phyloP scores from a whole-genome alignment of 2,797 vertebrate species.

The Gambusia yucatana region DNA sequence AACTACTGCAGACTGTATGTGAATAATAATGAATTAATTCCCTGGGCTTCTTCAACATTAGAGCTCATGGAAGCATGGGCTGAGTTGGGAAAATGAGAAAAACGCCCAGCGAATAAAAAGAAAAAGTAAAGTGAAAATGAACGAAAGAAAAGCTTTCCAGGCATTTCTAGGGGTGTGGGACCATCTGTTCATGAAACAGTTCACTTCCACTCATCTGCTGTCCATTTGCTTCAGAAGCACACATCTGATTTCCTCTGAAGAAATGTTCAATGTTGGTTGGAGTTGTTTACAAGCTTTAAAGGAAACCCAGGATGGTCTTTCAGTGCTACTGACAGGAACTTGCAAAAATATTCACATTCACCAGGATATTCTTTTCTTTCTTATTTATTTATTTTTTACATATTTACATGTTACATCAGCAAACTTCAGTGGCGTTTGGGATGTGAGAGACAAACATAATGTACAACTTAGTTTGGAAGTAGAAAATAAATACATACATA shows the following conservation, averaged over 20 bases:
- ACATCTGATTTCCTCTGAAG: conserved; percentile 37
- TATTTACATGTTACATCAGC: background rate
- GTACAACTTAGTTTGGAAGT: background rate
- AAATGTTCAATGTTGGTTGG: background rate
- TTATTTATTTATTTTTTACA: background rate
- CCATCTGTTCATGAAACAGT: conserved; percentile 70
- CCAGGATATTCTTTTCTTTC: too few relatives aligned
- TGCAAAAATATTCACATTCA: background rate
- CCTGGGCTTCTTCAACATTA: background rate
- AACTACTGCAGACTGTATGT: background rate
- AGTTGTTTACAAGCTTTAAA: background rate
- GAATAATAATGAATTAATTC: background rate
- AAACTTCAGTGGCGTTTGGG: background rate
- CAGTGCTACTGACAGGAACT: background rate
- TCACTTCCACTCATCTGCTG: conserved; percentile 35
- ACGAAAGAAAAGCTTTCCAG: conserved; percentile 28
- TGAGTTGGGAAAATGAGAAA: background rate
- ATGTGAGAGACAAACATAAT: background rate
- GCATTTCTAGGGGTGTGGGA: conserved; percentile 28
- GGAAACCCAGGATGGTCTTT: background rate
- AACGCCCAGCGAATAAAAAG: background rate
- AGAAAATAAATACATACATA: background rate
- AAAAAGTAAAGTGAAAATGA: background rate
- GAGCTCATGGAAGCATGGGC: background rate
- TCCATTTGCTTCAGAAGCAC: conserved; percentile 36